Evolutionary conservation across 2,888 invertebrate genomes (phyloP).

Genomic region (Bimastos eiseni): DNA sequence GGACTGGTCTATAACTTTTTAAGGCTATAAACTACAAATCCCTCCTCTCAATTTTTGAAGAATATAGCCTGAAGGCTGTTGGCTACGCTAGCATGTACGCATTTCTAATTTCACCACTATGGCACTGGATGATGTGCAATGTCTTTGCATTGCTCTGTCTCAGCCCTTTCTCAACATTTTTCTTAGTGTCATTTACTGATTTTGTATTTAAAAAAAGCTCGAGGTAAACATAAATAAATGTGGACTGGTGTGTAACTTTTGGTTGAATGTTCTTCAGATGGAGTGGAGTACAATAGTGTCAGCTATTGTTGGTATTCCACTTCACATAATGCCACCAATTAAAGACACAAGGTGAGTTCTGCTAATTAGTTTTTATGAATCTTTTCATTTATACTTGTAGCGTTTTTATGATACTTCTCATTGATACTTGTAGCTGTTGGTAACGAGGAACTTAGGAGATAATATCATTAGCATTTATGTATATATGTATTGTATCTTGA

Average conservation of each 20-base stretch:
- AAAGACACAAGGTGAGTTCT: conserved; percentile 70
- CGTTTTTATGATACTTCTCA: background rate
- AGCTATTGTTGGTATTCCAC: conserved; percentile 74
- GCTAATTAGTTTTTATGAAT: background rate
- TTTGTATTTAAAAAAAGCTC: background rate
- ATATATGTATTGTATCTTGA: no score
- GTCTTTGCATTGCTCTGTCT: background rate
- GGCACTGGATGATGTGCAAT: no score
- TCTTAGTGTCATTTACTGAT: background rate
- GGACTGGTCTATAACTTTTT: no score
- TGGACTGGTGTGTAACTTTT: background rate
- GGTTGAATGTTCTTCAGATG: conserved; percentile 62
- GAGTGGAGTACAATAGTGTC: conserved; percentile 80
- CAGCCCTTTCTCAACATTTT: background rate
- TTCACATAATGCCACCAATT: conserved; percentile 75
- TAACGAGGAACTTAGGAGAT: background rate
- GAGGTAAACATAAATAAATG: background rate
- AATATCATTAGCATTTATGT: background rate
- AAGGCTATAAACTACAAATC: no score
- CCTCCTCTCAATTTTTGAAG: no score
- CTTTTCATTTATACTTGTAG: background rate
- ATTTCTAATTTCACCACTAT: no score
- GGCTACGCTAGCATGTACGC: no score
- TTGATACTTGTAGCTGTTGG: background rate
- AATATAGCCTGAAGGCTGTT: no score